Evolutionary conservation across 1,140 invertebrate species (phyloP).

Genomic region (Acyrthosiphon pisum): DNA sequence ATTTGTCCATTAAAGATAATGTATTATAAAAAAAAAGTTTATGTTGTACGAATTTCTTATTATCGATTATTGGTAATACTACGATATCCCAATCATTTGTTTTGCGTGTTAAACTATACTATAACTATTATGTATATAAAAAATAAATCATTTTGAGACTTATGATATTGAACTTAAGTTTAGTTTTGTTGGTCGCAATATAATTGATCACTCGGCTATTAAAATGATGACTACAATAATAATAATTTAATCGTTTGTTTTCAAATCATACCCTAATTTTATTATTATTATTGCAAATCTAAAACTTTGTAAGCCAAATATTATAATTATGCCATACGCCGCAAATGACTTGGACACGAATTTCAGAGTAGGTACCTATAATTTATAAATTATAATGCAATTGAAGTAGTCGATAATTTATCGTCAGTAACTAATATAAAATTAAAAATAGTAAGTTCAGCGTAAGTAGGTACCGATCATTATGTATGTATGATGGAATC

Average conservation of each 20-base stretch:
- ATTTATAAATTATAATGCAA: not conserved
- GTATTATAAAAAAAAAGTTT: not conserved
- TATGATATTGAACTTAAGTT: not conserved
- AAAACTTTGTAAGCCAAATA: not conserved
- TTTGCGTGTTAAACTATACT: not conserved
- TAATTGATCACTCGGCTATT: not conserved
- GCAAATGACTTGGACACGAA: rapidly evolving
- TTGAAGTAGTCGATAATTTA: not conserved
- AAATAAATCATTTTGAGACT: not conserved
- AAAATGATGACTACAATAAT: not conserved
- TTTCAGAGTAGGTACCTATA: not conserved
- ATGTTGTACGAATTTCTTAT: not conserved
- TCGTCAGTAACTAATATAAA: not conserved
- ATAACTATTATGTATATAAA: not conserved
- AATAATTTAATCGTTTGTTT: not conserved
- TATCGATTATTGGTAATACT: not conserved
- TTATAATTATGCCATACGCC: not conserved
- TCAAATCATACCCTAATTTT: not conserved
- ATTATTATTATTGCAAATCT: not conserved
- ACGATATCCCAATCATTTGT: not conserved
- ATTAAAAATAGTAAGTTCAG: not conserved
- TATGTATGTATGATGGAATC: not conserved
- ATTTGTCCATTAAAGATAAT: conserved; percentile 41
- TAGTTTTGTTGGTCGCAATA: not conserved
- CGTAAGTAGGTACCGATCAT: not conserved